phyloP scores from a whole-genome alignment of 2,797 vertebrate genomes.

The Gorsachius magnificus region DNA sequence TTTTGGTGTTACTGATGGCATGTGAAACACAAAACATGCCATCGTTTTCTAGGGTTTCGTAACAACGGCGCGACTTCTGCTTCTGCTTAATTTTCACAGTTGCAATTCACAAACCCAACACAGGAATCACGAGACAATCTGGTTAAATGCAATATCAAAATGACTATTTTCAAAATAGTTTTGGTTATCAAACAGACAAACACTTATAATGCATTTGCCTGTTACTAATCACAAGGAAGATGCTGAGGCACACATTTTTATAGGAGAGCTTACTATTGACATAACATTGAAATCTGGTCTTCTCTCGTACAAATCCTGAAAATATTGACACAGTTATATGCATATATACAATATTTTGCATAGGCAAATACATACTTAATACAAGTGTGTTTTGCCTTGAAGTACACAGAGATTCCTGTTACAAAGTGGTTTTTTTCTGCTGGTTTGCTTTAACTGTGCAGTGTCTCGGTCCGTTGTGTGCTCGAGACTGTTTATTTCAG shows the following conservation, averaged over 20 bases:
- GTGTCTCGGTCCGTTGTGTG: neutral
- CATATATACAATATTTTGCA: neutral
- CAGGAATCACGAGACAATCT: neutral
- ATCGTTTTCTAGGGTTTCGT: neutral
- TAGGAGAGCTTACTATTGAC: neutral
- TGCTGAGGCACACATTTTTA: neutral
- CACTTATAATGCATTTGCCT: neutral
- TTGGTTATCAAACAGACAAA: neutral
- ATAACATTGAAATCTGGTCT: neutral
- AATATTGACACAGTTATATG: neutral
- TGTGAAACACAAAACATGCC: neutral
- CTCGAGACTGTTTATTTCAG: neutral
- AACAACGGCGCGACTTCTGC: neutral
- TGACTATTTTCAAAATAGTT: neutral
- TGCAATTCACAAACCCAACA: neutral
- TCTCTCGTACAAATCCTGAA: neutral
- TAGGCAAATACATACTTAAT: neutral
- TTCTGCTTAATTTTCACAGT: neutral
- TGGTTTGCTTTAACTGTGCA: neutral
- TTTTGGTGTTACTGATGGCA: neutral
- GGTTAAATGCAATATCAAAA: neutral
- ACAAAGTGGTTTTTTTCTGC: neutral
- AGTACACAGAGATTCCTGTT: neutral
- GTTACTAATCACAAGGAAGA: neutral
- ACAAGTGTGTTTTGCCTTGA: neutral